Evolutionary conservation across 2,888 invertebrate genomes (phyloP), one percentile per base, ranked within the genome.

Genomic region (Uloborus plumipes): DNA sequence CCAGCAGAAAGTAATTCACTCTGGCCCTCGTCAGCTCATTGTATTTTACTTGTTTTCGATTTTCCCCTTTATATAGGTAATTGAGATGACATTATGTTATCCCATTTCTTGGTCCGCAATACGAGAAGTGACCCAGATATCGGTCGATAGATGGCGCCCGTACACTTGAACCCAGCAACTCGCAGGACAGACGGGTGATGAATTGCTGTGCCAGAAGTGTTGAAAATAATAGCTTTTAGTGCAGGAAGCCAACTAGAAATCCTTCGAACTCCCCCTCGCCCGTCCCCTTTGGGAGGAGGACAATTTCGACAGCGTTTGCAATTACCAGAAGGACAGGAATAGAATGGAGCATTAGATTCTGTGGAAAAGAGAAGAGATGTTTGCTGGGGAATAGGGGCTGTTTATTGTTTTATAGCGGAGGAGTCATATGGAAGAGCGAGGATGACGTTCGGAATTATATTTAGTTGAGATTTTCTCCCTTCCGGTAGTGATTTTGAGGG

Each of bases 221-320:
- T 55, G 79, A 73, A 80, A 80, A 81, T 81, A 81, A 75, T 81
- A 81, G 81, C 81, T 75, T 75, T 81, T 70, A 75, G 66, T 66
- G 65, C 71, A 75, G 65, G 75, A 75, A 71, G 66, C 71, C 65
- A 81, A 75, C 75, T 75, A 71, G 74, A 80, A 73, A 73, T 69
- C 62, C 59, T 78, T 49, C 51, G 58, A 39, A 72, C 50, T 62
- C 22, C 55, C 53, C 49, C 18, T 49, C 51, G 47, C 58, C 58
- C 55, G n/a, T 59, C 18, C 39, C 47, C 53, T 47, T 15, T 31
- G 58, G 31, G 13, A 69, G 47, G 64, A 67, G 73, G 62, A 66
- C 73, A 73, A 72, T 80, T 73, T 62, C 22, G 61, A 53, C 67
- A 62, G 51, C 39, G 31, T 20, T 50, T 22, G 75, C 50, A 72